Base-by-base conservation (phyloP, 2,888 invertebrate species). In the Troides helena region DNA sequence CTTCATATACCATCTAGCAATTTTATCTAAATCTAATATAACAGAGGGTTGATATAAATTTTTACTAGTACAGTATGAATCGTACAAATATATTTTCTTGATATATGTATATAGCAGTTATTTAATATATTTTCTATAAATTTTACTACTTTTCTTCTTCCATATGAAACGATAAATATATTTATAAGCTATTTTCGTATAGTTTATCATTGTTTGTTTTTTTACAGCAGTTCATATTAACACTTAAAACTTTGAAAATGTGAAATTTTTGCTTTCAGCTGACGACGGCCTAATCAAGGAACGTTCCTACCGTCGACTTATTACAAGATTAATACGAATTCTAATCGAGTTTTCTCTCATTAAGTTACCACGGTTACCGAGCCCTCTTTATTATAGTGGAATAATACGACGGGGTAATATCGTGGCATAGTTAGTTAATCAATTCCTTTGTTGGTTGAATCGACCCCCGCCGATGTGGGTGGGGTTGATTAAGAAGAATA, bases 401-500 rank as follows among this genome's bases (percentile, higher is more conserved):
- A 91, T 92, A 92, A 92, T 92, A 91, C 87, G 74, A 77, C 85
- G 83, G 87, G 87, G 90, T 92, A 92, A 92, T 92, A 92, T 92
- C 87, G 86, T 83, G 86, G 90, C 88, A 88, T 90, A 91, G 91
- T 92, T 92, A 90, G 89, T 91, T 92, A 92, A 92, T 92, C 92
- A 92, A 92, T 92, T 92, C 92, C 87, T 90, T 92, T 92, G 92
- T 91, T 90, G 90, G 89, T 87, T 74, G 89, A 88, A 88, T 86
- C 91, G 89, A 88, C 91, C 91, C 90, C 89, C 86, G 83, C 76
- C 76, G 78, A 81, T 80, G 83, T 86, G 90, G 92, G 91, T 86
- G 90, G 90, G 92, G 90, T 88, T 92, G 92, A 92, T 92, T 92
- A 92, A 88, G 90, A 91, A 89, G 91, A 90, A 90, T 92, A 92